A percentile compares a stretch with the other conserved stretches of the same genome.
These are phyloP conservation scores for Globicephala melas DNA, from an alignment of 2,113 vertebrate genomes.

Conservation along the genomic window DNA sequence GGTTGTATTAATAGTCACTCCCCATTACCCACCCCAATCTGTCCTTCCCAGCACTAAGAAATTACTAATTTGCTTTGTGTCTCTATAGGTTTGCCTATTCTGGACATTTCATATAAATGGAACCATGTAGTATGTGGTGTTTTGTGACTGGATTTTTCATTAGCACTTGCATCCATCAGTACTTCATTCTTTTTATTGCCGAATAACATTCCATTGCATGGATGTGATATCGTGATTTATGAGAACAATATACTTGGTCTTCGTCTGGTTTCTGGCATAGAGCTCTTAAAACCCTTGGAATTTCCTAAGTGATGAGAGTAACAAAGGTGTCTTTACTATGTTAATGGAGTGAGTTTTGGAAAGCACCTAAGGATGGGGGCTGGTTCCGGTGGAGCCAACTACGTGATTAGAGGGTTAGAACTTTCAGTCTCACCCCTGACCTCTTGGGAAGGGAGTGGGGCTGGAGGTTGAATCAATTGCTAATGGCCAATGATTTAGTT, in stretches of 20 bases:
- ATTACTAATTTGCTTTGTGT: background rate
- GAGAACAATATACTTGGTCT: background rate
- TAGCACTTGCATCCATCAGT: background rate
- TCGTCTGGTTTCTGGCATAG: background rate
- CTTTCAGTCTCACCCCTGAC: background rate
- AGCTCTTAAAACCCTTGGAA: background rate
- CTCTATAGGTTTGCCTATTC: background rate
- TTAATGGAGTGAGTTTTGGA: background rate
- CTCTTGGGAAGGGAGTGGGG: background rate
- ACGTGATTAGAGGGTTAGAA: background rate
- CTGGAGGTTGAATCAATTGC: background rate
- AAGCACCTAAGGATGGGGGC: background rate
- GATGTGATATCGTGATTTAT: background rate
- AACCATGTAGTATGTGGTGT: background rate
- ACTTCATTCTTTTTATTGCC: background rate
- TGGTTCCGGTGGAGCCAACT: background rate
- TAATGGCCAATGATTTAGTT: background rate
- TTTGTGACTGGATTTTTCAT: slow-evolving; percentile 23
- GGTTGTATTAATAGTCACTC: background rate
- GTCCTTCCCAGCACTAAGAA: background rate
- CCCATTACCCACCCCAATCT: background rate
- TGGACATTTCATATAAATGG: background rate
- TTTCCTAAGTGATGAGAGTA: background rate
- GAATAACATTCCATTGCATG: background rate
- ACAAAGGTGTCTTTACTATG: background rate